These are phyloP conservation scores for Prunella strophiata DNA, from an alignment of 2,797 vertebrate genomes.

Conservation along the genomic window DNA sequence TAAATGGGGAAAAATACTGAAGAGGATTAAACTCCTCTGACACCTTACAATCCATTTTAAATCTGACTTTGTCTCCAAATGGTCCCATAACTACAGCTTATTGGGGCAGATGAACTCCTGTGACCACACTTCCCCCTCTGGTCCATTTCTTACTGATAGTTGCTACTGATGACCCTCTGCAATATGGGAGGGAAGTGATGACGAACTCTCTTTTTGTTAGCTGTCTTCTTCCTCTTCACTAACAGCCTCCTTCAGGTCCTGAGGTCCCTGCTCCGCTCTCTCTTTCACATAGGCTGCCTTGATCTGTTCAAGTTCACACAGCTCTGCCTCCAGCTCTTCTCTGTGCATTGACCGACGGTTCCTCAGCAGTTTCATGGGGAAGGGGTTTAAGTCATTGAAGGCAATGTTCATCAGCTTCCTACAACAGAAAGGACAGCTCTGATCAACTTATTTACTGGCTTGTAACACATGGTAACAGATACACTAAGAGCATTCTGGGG, in stretches of 20 bases:
- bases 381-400: constrained; percentile 92
- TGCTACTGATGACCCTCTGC: not conserved
- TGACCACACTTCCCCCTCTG: not conserved
- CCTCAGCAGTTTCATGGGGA: constrained; percentile 85
- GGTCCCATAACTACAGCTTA: not conserved
- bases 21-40: not conserved
- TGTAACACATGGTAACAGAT: not conserved
- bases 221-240: constrained; percentile 90
- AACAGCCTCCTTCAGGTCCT: constrained; percentile 65
- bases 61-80: not conserved
- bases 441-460: not conserved
- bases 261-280: constrained; percentile 64
- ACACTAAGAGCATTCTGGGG: not conserved
- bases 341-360: constrained; percentile 82
- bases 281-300: constrained; percentile 83
- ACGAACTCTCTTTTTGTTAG: not conserved
- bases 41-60: not conserved
- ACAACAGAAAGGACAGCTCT: not conserved
- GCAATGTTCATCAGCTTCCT: constrained; percentile 90
- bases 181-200: not conserved
- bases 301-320: constrained; percentile 83
- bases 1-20: not conserved
- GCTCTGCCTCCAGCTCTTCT: constrained; percentile 85
- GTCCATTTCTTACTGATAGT: not conserved
- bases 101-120: not conserved